A percentile compares a stretch with the other conserved stretches of the same genome.
Evolutionary conservation across 1,140 invertebrate species (phyloP).

Genomic region (Saxidomus purpurata): DNA sequence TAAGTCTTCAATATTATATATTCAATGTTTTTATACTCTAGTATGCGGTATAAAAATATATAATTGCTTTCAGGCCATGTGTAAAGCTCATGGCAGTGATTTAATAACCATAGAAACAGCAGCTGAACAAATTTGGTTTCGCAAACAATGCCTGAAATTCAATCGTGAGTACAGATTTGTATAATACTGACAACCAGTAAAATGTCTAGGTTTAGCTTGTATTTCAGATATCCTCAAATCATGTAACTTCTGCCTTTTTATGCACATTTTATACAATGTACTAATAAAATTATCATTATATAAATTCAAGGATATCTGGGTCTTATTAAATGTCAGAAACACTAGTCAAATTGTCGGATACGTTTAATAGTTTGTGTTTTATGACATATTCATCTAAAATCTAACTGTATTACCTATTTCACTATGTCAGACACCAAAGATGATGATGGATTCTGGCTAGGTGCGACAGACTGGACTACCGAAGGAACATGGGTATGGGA

Average conservation of each 20-base stretch:
- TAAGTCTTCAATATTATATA: no score
- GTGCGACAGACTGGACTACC: not conserved
- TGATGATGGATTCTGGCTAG: conserved; percentile 37
- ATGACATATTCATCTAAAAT: no score
- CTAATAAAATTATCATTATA: no score
- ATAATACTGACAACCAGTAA: not conserved
- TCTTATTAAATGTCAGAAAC: no score
- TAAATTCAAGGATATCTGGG: no score
- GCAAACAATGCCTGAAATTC: not conserved
- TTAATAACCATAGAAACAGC: not conserved
- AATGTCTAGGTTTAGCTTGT: not conserved
- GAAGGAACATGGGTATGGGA: conserved; percentile 29
- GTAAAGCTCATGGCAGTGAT: not conserved
- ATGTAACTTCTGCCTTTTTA: not conserved
- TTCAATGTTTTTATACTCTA: no score
- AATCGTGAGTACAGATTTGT: not conserved
- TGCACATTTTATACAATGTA: no score
- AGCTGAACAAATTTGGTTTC: not conserved
- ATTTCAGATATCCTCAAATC: not conserved
- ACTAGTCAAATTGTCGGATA: no score
- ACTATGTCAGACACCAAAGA: conserved; percentile 2
- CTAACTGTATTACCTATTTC: not conserved
- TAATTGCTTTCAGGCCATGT: not conserved
- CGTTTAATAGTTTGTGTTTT: not conserved
- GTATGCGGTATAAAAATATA: not conserved